Evolutionary conservation across 2,113 vertebrate species (phyloP), one percentile per base, ranked within the genome.

Genomic region (Podarcis raffonei): DNA sequence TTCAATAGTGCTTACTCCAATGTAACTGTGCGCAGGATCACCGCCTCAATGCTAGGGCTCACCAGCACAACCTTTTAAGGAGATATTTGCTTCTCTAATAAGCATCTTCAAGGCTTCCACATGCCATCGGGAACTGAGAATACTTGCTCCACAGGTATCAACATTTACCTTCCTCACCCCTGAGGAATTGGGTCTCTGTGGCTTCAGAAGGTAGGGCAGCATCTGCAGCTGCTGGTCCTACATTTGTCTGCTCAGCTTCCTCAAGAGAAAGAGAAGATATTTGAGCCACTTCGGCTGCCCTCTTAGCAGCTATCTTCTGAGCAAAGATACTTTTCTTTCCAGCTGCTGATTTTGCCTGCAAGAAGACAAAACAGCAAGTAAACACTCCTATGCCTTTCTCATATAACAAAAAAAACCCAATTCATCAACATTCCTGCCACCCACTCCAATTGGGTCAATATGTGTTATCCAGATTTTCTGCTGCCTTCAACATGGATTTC

Each of bases 281-380:
- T 59, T 83, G 85, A 66, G 84, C 77, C 90, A 90, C 95, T 89
- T 97, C 97, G 86, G 96, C 95, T 3, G 94, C 89, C 90, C 95
- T 98, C 92, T 97, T 98, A 35, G 97, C 97, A 92, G 98, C 98
- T 92, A 99, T 98, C 93, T 99, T 98, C 82, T 97, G 97, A 25
- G 99, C 98, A 97, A 99, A 99, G 93, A 99, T 98, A 88, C 99
- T 99, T 95, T 95, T 98, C 93, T 95, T 98, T 75, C 94, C 97
- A 94, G 94, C 94, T 75, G 89, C 91, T 53, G 91, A 77, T 71
- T 94, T 95, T 75, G 92, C 93, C 97, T 98, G 83, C 27, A 85
- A 87, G 72, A 13, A 89, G 69, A 84, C 32, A 93, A 92, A 76
- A 86, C 53, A 23, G 1, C 65, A 39, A 53, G 15, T 87, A 25